A percentile compares a stretch with the other conserved stretches of the same genome.
Evolutionary conservation across 2,113 vertebrate genomes (phyloP).

Genomic region (Muntiacus reevesi): DNA sequence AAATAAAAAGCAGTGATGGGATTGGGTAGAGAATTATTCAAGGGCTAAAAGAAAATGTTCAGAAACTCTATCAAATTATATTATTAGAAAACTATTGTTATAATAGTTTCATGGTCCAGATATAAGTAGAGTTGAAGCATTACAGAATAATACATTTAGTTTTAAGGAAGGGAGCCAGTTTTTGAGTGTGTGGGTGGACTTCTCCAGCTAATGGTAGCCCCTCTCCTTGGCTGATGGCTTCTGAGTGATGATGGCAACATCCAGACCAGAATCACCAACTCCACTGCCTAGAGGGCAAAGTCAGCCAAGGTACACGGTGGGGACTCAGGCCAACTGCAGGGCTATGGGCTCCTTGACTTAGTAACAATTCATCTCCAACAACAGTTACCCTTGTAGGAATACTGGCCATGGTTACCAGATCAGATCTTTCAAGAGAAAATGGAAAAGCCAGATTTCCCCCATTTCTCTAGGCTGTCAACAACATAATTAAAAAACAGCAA

Average conservation of each 20-base stretch:
- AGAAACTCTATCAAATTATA: slow-evolving; percentile 54
- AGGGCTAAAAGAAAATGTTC: slow-evolving; percentile 55
- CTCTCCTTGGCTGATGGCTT: slow-evolving; percentile 31
- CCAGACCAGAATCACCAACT: neutral
- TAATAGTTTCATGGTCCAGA: slow-evolving; percentile 30
- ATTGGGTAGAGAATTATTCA: slow-evolving; percentile 37
- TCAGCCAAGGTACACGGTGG: neutral
- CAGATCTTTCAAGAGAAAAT: slow-evolving; percentile 3
- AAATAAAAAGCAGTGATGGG: slow-evolving; percentile 53
- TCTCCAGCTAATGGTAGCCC: neutral
- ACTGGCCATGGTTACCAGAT: neutral
- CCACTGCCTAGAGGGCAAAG: neutral
- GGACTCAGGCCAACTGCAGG: neutral
- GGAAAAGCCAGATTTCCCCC: neutral
- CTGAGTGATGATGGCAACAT: neutral
- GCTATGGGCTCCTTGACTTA: neutral
- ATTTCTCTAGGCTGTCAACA: neutral
- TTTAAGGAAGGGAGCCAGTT: neutral
- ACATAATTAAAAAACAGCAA: neutral
- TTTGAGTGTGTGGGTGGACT: neutral
- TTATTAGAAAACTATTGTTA: slow-evolving; percentile 27
- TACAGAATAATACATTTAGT: neutral
- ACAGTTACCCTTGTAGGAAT: neutral
- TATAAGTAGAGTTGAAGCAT: neutral
- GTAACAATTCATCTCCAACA: neutral